A percentile compares a stretch with the other conserved stretches of the same genome.
phyloP scores from a whole-genome alignment of 37 sponge, comb jelly and placozoan species.

The Lycopodina hypogea region DNA sequence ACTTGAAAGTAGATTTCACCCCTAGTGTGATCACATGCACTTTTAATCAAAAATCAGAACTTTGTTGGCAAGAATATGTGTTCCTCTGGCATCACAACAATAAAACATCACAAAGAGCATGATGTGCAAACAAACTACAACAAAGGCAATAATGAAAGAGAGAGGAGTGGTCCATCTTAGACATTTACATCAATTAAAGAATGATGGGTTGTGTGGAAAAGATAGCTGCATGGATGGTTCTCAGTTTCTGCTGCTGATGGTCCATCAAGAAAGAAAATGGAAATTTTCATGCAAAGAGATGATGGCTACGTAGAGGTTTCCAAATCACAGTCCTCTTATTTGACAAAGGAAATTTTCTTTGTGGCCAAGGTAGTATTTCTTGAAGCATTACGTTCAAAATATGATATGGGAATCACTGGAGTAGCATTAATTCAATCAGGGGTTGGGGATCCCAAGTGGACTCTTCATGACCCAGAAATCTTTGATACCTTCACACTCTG shows the following conservation, averaged over 20 bases:
- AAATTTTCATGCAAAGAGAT: background rate
- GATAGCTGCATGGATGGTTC: background rate
- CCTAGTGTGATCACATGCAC: too few species aligned
- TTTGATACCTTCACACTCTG: background rate
- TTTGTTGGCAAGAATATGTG: too few species aligned
- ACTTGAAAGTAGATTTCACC: too few species aligned
- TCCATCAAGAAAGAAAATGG: background rate
- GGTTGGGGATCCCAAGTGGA: background rate
- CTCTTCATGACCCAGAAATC: background rate
- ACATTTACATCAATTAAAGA: background rate
- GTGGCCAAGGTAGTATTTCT: slow-evolving; percentile 49
- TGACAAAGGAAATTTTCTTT: slow-evolving; percentile 46
- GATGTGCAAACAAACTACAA: too few species aligned
- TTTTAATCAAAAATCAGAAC: too few species aligned
- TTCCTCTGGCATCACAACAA: too few species aligned
- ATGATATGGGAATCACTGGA: background rate
- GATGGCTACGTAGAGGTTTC: slow-evolving; percentile 43
- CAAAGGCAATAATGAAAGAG: too few species aligned
- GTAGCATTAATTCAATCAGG: background rate
- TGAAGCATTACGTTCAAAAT: background rate
- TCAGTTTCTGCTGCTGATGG: background rate
- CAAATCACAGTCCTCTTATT: slow-evolving; percentile 15
- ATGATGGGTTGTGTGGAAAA: background rate
- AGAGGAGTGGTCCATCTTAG: too few species aligned
- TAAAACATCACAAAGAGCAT: too few species aligned